These are phyloP conservation scores for Bagarius yarrelli DNA, from an alignment of 2,113 vertebrate genomes.

Conservation along the genomic window DNA sequence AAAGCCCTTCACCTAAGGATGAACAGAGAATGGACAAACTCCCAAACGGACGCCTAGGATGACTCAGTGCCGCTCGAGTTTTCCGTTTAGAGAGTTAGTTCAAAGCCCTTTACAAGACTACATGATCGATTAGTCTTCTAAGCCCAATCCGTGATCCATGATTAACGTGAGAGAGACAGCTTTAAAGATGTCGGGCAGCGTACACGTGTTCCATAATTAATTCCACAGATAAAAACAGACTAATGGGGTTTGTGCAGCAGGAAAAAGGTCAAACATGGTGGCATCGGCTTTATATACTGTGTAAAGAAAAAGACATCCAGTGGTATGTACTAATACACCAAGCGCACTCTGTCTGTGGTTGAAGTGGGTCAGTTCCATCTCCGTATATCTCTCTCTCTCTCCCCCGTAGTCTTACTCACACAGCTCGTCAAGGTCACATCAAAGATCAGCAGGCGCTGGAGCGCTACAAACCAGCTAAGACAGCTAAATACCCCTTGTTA, in stretches of 20 bases:
- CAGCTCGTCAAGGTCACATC: conserved; percentile 61
- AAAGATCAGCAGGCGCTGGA: conserved; percentile 11
- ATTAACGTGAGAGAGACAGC: conserved; percentile 16
- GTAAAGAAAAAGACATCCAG: neutral
- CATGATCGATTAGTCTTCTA: conserved; percentile 7
- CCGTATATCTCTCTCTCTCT: conserved; percentile 53
- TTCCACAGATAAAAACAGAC: conserved; percentile 52
- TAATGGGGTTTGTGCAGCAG: neutral
- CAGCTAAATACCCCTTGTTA: neutral
- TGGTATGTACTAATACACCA: conserved; percentile 7
- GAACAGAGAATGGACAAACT: conserved; percentile 17
- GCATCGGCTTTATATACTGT: neutral
- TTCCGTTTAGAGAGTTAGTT: neutral
- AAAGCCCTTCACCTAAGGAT: conserved; percentile 5
- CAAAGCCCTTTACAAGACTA: neutral
- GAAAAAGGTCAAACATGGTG: neutral
- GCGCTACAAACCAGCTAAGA: neutral
- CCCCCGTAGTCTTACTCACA: conserved; percentile 31
- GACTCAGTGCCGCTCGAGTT: conserved; percentile 10
- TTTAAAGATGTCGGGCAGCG: conserved; percentile 25
- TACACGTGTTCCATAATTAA: conserved; percentile 44
- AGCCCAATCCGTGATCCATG: neutral
- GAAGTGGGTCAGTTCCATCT: conserved; percentile 63
- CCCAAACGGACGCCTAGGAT: neutral
- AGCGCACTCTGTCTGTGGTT: conserved; percentile 48